Base-by-base conservation (phyloP, 2,888 invertebrate genomes). In the Pseudeuparius sepicola region DNA sequence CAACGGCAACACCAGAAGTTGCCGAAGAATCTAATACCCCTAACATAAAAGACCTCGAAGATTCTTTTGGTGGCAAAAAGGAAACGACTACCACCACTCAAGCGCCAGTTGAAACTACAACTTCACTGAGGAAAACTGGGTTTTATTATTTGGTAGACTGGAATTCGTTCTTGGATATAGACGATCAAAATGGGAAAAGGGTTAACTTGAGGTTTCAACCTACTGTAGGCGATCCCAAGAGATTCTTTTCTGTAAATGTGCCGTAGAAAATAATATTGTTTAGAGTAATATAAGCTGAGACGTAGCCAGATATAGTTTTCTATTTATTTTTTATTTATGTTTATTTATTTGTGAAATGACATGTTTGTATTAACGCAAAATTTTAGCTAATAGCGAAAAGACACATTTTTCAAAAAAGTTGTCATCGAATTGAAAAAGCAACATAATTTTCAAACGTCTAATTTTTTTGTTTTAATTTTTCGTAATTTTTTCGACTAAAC, bases 81-180 rank as follows among this genome's bases (percentile, higher is more conserved):
- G n/a, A n/a, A n/a, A n/a, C n/a, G n/a, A n/a, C n/a, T n/a, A n/a
- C 42, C 14, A 67, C 68, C 1, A 67, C 70, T 1, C 64, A 60
- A 23, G 56, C 64, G 24, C 67, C 69, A 9, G 71, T 75, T 0
- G 75, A 78, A 49, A 70, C 76, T 3, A 67, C 69, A 10, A 78
- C 83, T 4, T 71, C 78, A 0, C 71, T 78, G 0, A 75, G 75
- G 23, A 71, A 73, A 49, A 85, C 78, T 39, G 88, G 87, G 0
- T 78, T 87, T 45, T 88, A 87, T 55, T 87, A 86, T 64, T 70
- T 87, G 53, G 67, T 85, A 4, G 88, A 88, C 54, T 86, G 86
- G 85, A 87, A 88, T 53, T 75, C 80, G 34, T 88, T 88, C 53
- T 66, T 87, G 11, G 85, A 86, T 61, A 85, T 87, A 3, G 87